Percentiles rank a stretch among this genome's conserved stretches.
Evolutionary conservation across 2,888 invertebrate species (phyloP).

Genomic region (Pterostichus madidus): DNA sequence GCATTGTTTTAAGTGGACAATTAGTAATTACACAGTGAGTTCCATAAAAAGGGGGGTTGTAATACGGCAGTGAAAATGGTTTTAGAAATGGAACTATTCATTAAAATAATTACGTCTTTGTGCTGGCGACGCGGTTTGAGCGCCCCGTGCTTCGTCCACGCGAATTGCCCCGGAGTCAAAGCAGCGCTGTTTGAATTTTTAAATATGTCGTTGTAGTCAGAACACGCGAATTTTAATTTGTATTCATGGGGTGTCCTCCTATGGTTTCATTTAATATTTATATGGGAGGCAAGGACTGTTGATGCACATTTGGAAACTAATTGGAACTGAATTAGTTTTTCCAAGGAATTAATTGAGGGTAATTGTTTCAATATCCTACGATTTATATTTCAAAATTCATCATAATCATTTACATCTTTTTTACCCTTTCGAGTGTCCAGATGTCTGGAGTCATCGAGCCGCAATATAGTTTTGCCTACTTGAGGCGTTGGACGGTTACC

Average conservation of each 20-base stretch:
- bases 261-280: conserved; percentile 31
- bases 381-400: neutral
- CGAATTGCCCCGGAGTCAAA: conserved; percentile 19
- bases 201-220: conserved; percentile 39
- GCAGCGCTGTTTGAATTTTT: conserved; percentile 46
- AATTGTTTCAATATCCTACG: neutral
- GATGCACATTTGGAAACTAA: conserved; percentile 13
- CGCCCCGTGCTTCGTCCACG: neutral
- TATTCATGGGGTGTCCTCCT: conserved; percentile 34
- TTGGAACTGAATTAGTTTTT: conserved; percentile 8
- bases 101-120: conserved; percentile 60
- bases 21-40: conserved; percentile 52
- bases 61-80: conserved; percentile 16
- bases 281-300: conserved; percentile 14
- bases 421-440: too few relatives aligned
- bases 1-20: conserved; percentile 52
- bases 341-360: conserved; percentile 1
- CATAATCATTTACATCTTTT: too few relatives aligned
- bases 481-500: too few relatives aligned
- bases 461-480: too few relatives aligned
- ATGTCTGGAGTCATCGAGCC: too few relatives aligned
- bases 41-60: conserved; percentile 21
- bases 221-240: conserved; percentile 56
- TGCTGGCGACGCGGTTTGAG: conserved; percentile 37
- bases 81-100: conserved; percentile 50